Percentiles rank a stretch among this genome's conserved stretches.
Evolutionary conservation across 1,140 invertebrate genomes (phyloP).

Genomic region (Psilanteris sp.): DNA sequence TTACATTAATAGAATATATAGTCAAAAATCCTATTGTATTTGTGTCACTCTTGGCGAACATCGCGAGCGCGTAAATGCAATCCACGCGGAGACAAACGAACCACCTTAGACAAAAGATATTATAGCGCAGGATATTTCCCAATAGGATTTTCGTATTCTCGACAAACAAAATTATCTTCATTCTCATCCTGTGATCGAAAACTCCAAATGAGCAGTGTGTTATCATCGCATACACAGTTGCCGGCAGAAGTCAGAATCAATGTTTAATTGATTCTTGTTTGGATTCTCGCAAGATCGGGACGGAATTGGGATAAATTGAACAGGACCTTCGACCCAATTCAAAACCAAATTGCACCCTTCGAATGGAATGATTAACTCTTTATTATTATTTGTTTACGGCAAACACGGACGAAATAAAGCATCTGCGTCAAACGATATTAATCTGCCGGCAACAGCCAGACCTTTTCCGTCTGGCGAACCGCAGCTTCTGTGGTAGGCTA

Average conservation of each 20-base stretch:
- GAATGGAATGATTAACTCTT: too few relatives aligned
- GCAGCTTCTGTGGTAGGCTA: slow-evolving; percentile 9
- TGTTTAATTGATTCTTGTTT: too few relatives aligned
- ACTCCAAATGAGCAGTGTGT: background rate
- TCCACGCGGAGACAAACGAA: slow-evolving; percentile 16
- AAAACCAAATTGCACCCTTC: too few relatives aligned
- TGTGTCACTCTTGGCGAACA: slow-evolving; percentile 6
- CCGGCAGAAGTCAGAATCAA: too few relatives aligned
- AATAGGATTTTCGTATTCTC: slow-evolving; percentile 17
- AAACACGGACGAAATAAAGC: slow-evolving; percentile 9
- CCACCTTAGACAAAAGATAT: slow-evolving; percentile 28
- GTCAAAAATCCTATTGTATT: slow-evolving; percentile 11
- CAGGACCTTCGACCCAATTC: too few relatives aligned
- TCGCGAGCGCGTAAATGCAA: slow-evolving; percentile 10
- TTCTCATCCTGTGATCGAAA: background rate
- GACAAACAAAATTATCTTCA: slow-evolving; percentile 8
- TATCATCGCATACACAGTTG: too few relatives aligned
- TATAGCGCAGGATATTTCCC: slow-evolving; percentile 14
- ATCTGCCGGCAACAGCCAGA: slow-evolving; percentile 2
- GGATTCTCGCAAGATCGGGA: too few relatives aligned
- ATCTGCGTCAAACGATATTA: slow-evolving; percentile 29
- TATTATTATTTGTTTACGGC: background rate
- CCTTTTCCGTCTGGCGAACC: slow-evolving; percentile 15
- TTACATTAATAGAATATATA: slow-evolving; percentile 6
- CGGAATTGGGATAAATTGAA: too few relatives aligned